These are phyloP conservation scores for Sminthurinus signatus DNA, from an alignment of 1,140 invertebrate species.

Conservation along the genomic window DNA sequence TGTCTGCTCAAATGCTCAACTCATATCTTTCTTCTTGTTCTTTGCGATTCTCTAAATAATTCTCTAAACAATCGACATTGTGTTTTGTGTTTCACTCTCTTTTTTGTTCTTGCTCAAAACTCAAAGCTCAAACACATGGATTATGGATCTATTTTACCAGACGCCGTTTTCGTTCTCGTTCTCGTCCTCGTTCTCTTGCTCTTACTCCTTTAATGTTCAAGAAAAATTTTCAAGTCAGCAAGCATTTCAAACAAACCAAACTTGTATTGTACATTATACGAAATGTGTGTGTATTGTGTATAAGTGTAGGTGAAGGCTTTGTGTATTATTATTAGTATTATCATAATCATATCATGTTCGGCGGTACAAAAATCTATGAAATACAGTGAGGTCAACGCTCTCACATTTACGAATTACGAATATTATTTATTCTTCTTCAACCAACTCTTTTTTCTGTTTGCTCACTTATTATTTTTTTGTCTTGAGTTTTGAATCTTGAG, in stretches of 20 bases:
- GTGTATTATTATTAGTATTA: no score
- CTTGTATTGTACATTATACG: background rate
- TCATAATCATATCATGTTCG: no score
- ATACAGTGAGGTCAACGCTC: conserved; percentile 6
- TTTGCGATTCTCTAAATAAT: no score
- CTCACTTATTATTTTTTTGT: background rate
- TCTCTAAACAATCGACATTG: conserved; percentile 22
- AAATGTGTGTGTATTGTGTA: no score
- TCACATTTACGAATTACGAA: background rate
- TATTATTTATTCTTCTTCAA: background rate
- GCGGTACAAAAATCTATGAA: no score
- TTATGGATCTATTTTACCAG: background rate
- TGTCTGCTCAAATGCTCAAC: no score
- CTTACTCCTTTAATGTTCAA: background rate
- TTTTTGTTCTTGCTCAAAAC: background rate
- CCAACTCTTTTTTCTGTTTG: background rate
- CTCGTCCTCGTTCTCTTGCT: background rate
- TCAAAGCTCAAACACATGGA: background rate
- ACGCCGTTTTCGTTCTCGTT: no score
- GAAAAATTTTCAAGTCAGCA: background rate
- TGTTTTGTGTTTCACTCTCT: conserved; percentile 26
- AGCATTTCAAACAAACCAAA: conserved; percentile 18
- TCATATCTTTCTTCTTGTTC: no score
- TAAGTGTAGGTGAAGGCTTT: no score
- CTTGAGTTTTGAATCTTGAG: no score